A percentile compares a stretch with the other conserved stretches of the same genome.
These are phyloP conservation scores for Brienomyrus brachyistius DNA, from an alignment of 2,113 vertebrate genomes.

Conservation along the genomic window DNA sequence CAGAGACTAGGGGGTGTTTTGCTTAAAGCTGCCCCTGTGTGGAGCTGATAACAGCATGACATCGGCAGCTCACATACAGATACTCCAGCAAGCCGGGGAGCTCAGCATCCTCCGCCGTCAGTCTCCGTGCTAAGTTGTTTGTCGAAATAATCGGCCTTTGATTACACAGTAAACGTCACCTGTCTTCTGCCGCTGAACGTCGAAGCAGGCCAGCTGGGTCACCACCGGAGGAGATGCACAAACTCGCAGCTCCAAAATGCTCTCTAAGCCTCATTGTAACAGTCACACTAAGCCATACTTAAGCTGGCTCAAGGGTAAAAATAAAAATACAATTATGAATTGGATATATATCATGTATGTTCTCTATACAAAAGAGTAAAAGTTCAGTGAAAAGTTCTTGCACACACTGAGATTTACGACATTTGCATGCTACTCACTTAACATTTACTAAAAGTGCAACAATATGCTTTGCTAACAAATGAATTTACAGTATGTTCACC, in stretches of 20 bases:
- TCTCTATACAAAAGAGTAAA: neutral
- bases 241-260: neutral
- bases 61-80: neutral
- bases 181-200: neutral
- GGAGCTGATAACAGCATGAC: neutral
- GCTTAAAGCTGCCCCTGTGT: neutral
- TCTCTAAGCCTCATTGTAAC: neutral
- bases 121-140: neutral
- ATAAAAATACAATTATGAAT: neutral
- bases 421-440: too few species aligned
- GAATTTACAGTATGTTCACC: too few species aligned
- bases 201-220: neutral
- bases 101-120: neutral
- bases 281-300: neutral
- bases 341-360: neutral
- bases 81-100: neutral
- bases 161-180: neutral
- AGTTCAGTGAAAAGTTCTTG: too few species aligned
- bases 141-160: neutral
- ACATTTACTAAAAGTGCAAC: too few species aligned
- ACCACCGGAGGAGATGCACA: neutral
- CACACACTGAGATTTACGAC: too few species aligned
- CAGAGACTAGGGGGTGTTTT: neutral
- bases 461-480: too few species aligned
- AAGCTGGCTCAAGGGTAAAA: neutral